Percentiles rank a stretch among this genome's conserved stretches.
These are phyloP conservation scores for Campoletis raptor DNA, from an alignment of 2,888 invertebrate species.

Conservation along the genomic window DNA sequence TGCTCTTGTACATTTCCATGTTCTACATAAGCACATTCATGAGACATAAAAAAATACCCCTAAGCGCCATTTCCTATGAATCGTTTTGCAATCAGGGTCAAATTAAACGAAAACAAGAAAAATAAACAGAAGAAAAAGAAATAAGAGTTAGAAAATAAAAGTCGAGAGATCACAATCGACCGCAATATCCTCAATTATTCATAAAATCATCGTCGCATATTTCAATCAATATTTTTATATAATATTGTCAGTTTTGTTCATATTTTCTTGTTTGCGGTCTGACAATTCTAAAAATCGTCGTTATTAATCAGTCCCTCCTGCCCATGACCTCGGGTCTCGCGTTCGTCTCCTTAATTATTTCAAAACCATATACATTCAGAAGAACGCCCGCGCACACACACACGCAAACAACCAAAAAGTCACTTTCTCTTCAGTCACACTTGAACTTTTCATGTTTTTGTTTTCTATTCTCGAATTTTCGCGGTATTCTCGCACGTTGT, in stretches of 20 bases:
- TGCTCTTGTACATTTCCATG: neutral
- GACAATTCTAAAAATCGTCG: slow-evolving; percentile 45
- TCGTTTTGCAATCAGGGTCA: slow-evolving; percentile 1
- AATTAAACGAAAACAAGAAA: slow-evolving; percentile 3
- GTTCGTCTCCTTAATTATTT: slow-evolving; percentile 3
- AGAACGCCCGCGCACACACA: neutral
- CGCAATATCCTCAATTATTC: slow-evolving; percentile 67
- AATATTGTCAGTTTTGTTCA: slow-evolving; percentile 63
- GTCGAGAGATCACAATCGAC: slow-evolving; percentile 54
- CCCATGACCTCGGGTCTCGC: neutral
- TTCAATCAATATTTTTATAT: slow-evolving; percentile 63
- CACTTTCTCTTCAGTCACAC: slow-evolving; percentile 9
- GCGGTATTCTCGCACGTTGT: slow-evolving; percentile 25
- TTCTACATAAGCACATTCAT: slow-evolving; percentile 36
- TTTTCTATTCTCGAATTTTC: neutral
- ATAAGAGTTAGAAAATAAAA: slow-evolving; percentile 17
- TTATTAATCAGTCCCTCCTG: neutral
- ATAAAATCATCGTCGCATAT: slow-evolving; percentile 64
- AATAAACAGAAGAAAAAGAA: slow-evolving; percentile 13
- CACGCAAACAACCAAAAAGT: neutral
- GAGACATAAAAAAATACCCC: slow-evolving; percentile 49
- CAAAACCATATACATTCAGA: neutral
- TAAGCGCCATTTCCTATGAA: slow-evolving; percentile 68
- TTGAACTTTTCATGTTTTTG: slow-evolving; percentile 12
- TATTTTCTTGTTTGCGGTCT: slow-evolving; percentile 29